Evolutionary conservation across 2,113 vertebrate genomes (phyloP).

Genomic region (Syrmaticus mikado): DNA sequence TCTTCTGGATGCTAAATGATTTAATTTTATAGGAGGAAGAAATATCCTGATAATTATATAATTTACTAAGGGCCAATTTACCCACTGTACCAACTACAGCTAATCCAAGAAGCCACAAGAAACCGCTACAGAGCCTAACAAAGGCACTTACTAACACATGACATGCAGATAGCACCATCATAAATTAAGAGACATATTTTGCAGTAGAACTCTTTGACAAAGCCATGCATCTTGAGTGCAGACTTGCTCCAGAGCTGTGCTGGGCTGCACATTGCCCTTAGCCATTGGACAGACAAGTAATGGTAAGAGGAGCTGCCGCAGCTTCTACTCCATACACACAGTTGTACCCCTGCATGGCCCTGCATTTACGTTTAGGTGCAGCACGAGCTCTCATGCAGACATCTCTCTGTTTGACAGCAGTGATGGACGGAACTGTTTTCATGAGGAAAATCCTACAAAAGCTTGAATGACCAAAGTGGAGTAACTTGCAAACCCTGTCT

Average conservation of each 20-base stretch:
- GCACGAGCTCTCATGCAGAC: neutral
- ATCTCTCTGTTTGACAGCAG: neutral
- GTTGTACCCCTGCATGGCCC: neutral
- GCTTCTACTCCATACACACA: neutral
- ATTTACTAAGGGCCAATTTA: neutral
- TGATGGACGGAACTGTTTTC: neutral
- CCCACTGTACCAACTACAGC: neutral
- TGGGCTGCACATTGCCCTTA: neutral
- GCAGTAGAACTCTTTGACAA: neutral
- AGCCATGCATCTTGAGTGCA: neutral
- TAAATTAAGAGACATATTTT: neutral
- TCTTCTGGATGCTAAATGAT: neutral
- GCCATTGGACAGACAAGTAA: neutral
- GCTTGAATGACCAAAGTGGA: neutral
- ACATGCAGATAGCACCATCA: fast-evolving
- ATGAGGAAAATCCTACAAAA: neutral
- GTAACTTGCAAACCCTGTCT: neutral
- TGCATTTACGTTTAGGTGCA: neutral
- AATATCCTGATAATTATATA: neutral
- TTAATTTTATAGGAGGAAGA: neutral
- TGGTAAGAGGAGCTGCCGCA: neutral
- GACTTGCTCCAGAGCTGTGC: neutral
- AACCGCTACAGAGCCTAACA: neutral
- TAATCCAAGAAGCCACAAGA: neutral
- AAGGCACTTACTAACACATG: neutral